Evolutionary conservation across 2,113 vertebrate species (phyloP).

Genomic region (Hippocampus guttulatus): DNA sequence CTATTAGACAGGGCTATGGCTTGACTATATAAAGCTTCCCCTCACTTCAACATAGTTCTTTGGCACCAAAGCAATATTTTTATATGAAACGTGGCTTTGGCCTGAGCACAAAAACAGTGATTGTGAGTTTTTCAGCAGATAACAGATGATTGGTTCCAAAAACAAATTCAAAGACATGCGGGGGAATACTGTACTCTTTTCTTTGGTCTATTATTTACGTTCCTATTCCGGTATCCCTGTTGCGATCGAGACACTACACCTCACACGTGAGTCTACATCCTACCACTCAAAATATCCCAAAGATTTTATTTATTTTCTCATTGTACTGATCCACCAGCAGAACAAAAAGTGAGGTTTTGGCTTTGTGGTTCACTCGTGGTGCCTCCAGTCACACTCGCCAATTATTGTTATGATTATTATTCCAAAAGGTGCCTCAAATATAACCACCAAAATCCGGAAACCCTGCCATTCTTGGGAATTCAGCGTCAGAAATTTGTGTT

Average conservation of each 20-base stretch:
- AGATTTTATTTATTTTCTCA: constrained; percentile 64
- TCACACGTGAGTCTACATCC: constrained; percentile 32
- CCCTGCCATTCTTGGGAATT: constrained; percentile 13
- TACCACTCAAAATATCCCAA: constrained; percentile 57
- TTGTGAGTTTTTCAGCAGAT: background rate
- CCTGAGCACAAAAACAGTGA: background rate
- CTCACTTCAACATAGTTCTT: constrained; percentile 1
- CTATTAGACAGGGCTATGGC: background rate
- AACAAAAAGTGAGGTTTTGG: constrained; percentile 28
- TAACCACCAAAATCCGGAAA: constrained; percentile 27
- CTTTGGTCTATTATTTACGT: constrained; percentile 49
- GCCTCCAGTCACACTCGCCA: constrained; percentile 26
- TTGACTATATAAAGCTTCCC: background rate
- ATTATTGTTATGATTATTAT: constrained; percentile 11
- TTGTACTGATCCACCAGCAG: constrained; percentile 38
- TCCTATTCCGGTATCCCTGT: constrained; percentile 54
- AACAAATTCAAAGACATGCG: background rate
- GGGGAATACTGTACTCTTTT: constrained; percentile 41
- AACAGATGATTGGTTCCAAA: background rate
- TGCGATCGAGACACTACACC: constrained; percentile 61
- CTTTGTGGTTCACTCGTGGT: constrained; percentile 31
- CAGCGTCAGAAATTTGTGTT: background rate
- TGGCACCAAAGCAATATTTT: constrained; percentile 1
- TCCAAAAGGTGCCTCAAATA: constrained; percentile 57
- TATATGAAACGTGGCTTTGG: background rate